Base-by-base conservation (phyloP, 2,113 vertebrate species). In the Trichechus manatus region DNA sequence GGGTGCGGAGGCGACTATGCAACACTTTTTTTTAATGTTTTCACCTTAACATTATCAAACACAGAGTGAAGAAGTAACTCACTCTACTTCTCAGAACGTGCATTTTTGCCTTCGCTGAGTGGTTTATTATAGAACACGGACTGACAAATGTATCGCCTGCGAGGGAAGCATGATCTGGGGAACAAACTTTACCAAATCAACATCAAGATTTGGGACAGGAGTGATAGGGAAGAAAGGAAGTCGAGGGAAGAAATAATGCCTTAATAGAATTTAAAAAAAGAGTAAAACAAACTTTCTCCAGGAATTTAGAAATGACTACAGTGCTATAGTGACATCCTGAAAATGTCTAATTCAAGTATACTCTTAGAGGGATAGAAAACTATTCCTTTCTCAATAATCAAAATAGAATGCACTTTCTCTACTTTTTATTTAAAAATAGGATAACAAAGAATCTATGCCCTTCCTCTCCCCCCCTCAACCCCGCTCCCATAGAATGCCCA, bases 331-430 rank as follows among this genome's bases (percentile, higher is more conserved):
- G 98, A 99, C 98, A 99, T 98, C 86, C 96, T 96, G 96, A 91
- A 88, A 97, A 98, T 98, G 98, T 98, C 98, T 97, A 96, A 97
- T 99, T 99, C 99, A 99, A 99, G 99, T 99, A 99, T 98, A 98
- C 98, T 97, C 98, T 98, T 98, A 98, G 98, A 98, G 98, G 98
- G 98, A 98, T 97, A 98, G 98, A 99, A 98, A 98, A 98, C 98
- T 98, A 98, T 97, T 97, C 98, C 91, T 98, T 97, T 94, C 95
- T 97, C 98, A 95, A 97, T 98, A 98, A 98, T 97, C 96, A 94
- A 98, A 98, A 98, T 98, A 99, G 98, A 98, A 98, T 97, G 98
- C 96, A 80, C 95, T 98, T 97, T 98, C 95, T 97, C 97, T 97
- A 97, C 88, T 97, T 95, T 95, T 98, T 97, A 91, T 97, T 95